These are phyloP conservation scores for Imbricaverruca yamaguchii DNA, from an alignment of 2,888 invertebrate species.

Conservation along the genomic window DNA sequence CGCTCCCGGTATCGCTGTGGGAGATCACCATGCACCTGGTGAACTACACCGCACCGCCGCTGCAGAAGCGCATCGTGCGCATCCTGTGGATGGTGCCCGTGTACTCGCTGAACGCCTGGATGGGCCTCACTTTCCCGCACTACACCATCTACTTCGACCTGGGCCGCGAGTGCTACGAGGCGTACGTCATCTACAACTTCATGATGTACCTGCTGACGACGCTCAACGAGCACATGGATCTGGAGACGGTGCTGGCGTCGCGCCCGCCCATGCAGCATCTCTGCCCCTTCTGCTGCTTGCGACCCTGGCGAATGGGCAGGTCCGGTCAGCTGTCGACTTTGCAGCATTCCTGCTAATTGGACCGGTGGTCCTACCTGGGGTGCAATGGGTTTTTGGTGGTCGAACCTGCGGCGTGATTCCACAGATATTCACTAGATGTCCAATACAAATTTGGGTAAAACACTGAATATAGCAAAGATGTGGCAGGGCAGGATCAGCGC, in stretches of 20 bases:
- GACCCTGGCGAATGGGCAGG: constrained; percentile 91
- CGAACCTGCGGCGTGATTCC: too few relatives aligned
- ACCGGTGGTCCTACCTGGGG: too few relatives aligned
- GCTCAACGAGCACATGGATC: constrained; percentile 72
- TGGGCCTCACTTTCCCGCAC: constrained; percentile 36
- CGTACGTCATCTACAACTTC: constrained; percentile 96
- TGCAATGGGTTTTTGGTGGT: too few relatives aligned
- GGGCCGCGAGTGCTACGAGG: constrained; percentile 90
- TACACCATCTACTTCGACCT: constrained; percentile 89
- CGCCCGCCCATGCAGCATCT: constrained; percentile 81
- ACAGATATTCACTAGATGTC: too few relatives aligned
- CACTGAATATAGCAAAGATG: too few relatives aligned
- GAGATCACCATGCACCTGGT: constrained; percentile 90
- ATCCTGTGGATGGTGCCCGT: constrained; percentile 18
- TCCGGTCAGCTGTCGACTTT: constrained; percentile 38
- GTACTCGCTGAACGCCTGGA: constrained; percentile 13
- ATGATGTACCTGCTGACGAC: constrained; percentile 91
- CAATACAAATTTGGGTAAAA: too few relatives aligned
- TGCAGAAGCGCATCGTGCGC: constrained; percentile 83
- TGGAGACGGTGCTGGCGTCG: constrained; percentile 65
- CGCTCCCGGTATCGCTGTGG: constrained; percentile 87
- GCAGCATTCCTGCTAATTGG: not conserved
- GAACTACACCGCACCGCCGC: constrained; percentile 80
- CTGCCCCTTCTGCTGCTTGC: constrained; percentile 82
- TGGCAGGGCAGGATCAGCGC: too few relatives aligned